These are phyloP conservation scores for Rosalia funebris DNA, from an alignment of 2,888 invertebrate genomes.

Conservation along the genomic window DNA sequence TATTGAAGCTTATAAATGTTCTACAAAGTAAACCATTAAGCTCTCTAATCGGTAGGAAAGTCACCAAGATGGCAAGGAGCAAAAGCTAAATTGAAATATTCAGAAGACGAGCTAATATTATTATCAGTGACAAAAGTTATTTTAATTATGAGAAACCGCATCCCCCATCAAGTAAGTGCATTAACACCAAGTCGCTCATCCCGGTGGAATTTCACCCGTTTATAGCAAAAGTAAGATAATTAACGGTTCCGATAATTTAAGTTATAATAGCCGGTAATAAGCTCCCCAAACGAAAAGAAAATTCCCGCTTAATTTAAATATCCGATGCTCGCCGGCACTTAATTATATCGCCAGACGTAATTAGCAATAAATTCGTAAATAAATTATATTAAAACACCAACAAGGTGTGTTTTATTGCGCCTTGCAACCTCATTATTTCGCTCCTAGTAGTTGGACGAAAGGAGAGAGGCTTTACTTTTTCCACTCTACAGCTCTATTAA, in stretches of 20 bases:
- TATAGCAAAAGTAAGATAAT: slow-evolving; percentile 16
- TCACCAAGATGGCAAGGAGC: not conserved
- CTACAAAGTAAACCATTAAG: not conserved
- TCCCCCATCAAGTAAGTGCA: not conserved
- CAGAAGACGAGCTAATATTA: not conserved
- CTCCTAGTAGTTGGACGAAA: not conserved
- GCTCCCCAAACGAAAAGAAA: slow-evolving; percentile 14
- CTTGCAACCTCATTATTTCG: slow-evolving; percentile 12
- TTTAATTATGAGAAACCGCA: not conserved
- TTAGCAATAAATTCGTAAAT: slow-evolving; percentile 33
- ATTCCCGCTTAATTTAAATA: slow-evolving; percentile 29
- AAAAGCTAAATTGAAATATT: not conserved
- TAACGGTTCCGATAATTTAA: slow-evolving; percentile 22
- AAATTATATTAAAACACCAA: slow-evolving; percentile 30
- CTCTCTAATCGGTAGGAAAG: not conserved
- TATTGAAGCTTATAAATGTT: not conserved
- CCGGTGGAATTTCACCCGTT: slow-evolving; percentile 1
- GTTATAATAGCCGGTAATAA: slow-evolving; percentile 15
- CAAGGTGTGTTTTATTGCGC: slow-evolving; percentile 30
- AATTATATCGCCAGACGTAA: slow-evolving; percentile 30
- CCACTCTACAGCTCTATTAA: not conserved
- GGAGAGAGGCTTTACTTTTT: not conserved
- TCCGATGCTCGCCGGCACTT: slow-evolving; percentile 25
- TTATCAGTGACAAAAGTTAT: not conserved
- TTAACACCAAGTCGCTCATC: not conserved